Conservation (phyloP, 1,140 invertebrate genomes). For the Lineus longissimus region DNA sequence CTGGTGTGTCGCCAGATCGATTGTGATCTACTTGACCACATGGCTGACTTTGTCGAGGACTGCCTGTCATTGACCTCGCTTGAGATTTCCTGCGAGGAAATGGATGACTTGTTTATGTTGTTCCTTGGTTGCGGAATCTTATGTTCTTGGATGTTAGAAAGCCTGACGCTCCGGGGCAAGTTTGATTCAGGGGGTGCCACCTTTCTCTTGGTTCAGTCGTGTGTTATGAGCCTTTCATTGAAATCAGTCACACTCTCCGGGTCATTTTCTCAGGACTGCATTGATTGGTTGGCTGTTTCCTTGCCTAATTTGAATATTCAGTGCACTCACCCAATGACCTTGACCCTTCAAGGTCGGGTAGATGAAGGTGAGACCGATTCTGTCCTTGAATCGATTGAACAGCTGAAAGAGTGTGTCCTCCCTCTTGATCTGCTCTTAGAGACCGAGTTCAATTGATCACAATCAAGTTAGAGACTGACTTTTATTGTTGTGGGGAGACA, state of each 20-base stretch:
- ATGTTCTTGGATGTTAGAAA: not conserved
- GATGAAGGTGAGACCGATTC: not conserved
- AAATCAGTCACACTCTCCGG: not conserved
- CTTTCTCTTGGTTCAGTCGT: not conserved
- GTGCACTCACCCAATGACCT: not conserved
- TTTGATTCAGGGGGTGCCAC: not conserved
- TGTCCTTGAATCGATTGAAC: not conserved
- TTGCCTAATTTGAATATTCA: not conserved
- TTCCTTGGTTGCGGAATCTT: conserved; percentile 5
- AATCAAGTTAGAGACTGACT: too few species aligned
- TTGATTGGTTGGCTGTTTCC: not conserved
- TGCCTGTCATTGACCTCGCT: not conserved
- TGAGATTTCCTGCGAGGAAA: not conserved
- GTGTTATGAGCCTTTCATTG: not conserved
- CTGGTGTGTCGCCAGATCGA: not conserved
- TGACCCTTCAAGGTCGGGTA: not conserved
- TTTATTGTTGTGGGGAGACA: too few species aligned
- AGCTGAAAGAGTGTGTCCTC: not conserved
- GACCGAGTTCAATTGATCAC: not conserved
- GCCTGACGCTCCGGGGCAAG: not conserved
- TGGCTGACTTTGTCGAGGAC: not conserved
- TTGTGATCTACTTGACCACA: not conserved
- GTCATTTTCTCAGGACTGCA: not conserved
- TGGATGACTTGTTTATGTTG: conserved; percentile 4
- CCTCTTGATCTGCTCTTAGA: conserved; percentile 4